Percentiles rank a stretch among this genome's conserved stretches.
Evolutionary conservation across 2,797 vertebrate genomes (phyloP).

Genomic region (Percopsis omiscomaycus): DNA sequence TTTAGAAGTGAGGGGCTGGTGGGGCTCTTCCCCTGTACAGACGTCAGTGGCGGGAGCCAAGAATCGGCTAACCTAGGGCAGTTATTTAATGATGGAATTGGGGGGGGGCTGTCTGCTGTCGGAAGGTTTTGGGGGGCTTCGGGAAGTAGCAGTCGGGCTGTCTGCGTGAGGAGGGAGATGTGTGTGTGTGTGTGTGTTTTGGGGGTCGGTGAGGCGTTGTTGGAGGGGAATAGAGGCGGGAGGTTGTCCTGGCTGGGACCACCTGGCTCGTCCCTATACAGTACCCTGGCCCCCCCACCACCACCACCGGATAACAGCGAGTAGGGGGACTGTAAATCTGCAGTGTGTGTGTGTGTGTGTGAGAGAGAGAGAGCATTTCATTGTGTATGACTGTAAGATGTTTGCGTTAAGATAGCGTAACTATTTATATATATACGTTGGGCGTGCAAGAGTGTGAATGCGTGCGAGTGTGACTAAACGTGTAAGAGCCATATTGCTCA

Average conservation of each 20-base stretch:
- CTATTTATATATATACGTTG: background rate
- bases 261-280: slow-evolving; percentile 31
- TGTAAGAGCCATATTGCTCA: too few species aligned
- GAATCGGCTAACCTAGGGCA: slow-evolving; percentile 66
- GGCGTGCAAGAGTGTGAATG: background rate
- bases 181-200: slow-evolving; percentile 22
- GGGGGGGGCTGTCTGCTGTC: slow-evolving; percentile 44
- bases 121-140: slow-evolving; percentile 54
- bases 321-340: background rate
- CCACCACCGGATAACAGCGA: too few species aligned
- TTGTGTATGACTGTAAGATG: background rate
- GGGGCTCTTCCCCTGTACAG: slow-evolving; percentile 3
- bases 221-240: slow-evolving; percentile 8
- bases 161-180: slow-evolving; percentile 15
- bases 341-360: background rate
- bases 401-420: background rate
- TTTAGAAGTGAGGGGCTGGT: too few species aligned
- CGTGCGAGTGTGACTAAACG: background rate
- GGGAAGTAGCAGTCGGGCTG: slow-evolving; percentile 47
- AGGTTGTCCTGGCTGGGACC: slow-evolving; percentile 22
- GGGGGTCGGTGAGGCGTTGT: slow-evolving; percentile 14
- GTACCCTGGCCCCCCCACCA: background rate
- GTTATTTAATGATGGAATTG: slow-evolving; percentile 65
- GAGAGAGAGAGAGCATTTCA: background rate
- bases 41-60: slow-evolving; percentile 43